Evolutionary conservation across 1,140 invertebrate genomes (phyloP).

Genomic region (Drosophila carrolli): DNA sequence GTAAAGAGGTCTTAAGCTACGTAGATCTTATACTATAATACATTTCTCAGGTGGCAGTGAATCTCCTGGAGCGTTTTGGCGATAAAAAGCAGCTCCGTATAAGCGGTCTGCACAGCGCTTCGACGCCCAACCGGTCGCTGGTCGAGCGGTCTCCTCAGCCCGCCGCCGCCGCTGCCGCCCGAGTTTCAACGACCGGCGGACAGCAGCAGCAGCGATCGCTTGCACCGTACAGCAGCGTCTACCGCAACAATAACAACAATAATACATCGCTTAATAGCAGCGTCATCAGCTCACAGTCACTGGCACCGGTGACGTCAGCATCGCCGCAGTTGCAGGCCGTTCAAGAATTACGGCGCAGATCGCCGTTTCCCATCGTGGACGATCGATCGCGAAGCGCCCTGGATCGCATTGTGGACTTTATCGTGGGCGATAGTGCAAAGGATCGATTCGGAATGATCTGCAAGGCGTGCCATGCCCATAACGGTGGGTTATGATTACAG

Average conservation of each 20-base stretch:
- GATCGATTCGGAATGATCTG: constrained; percentile 98
- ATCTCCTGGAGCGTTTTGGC: constrained; percentile 77
- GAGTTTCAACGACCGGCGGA: constrained; percentile 3
- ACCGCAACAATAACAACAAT: constrained; percentile 85
- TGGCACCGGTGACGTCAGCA: constrained; percentile 35
- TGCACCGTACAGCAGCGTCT: constrained; percentile 78
- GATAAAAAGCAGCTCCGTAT: constrained; percentile 66
- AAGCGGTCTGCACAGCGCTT: constrained; percentile 8
- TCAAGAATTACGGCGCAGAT: constrained; percentile 79
- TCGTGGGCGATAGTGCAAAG: constrained; percentile 97
- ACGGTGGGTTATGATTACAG: constrained; percentile 86
- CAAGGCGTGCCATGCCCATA: constrained; percentile 94
- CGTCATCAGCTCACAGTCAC: constrained; percentile 59
- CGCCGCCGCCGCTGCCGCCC: not conserved
- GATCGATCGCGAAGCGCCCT: constrained; percentile 88
- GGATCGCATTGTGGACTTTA: constrained; percentile 96
- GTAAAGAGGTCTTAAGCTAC: not conserved
- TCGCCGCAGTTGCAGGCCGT: constrained; percentile 32
- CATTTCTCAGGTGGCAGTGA: constrained; percentile 67
- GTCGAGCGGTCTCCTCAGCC: constrained; percentile 45
- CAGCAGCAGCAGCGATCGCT: constrained; percentile 73
- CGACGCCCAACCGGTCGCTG: constrained; percentile 13
- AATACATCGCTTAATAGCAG: constrained; percentile 70
- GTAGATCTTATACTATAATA: not conserved
- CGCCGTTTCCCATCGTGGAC: constrained; percentile 80